phyloP scores from a whole-genome alignment of 2,797 vertebrate genomes.

The Clamator glandarius region DNA sequence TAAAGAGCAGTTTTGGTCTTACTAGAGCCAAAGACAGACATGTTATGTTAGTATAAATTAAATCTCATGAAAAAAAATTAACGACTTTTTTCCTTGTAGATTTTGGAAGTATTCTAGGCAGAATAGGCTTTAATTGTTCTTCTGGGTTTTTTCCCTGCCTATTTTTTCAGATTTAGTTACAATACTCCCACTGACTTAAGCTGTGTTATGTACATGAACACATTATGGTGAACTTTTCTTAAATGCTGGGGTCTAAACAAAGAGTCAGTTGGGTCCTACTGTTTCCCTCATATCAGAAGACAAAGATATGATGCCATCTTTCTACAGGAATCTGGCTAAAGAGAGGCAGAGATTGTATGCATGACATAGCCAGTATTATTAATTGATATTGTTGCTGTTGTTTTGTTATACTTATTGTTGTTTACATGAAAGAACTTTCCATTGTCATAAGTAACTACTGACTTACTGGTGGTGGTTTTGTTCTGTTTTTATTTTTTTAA shows the following conservation, averaged over 20 bases:
- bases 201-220: neutral
- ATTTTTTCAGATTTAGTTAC: neutral
- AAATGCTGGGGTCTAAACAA: neutral
- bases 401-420: neutral
- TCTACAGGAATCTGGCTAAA: neutral
- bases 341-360: neutral
- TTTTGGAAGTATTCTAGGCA: neutral
- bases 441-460: neutral
- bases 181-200: neutral
- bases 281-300: neutral
- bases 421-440: neutral
- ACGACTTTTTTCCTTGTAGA: neutral
- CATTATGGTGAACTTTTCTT: neutral
- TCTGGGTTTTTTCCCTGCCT: neutral
- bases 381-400: too few species aligned
- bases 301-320: neutral
- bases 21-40: neutral
- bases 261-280: neutral
- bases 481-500: neutral
- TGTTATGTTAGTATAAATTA: neutral
- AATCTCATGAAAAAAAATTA: neutral
- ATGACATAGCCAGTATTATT: neutral
- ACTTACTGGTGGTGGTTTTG: neutral
- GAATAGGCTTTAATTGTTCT: neutral
- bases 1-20: slow-evolving; percentile 7